Base-by-base conservation (phyloP, 37 sponge, comb jelly and placozoan species). In the Lycopodina hypogea region DNA sequence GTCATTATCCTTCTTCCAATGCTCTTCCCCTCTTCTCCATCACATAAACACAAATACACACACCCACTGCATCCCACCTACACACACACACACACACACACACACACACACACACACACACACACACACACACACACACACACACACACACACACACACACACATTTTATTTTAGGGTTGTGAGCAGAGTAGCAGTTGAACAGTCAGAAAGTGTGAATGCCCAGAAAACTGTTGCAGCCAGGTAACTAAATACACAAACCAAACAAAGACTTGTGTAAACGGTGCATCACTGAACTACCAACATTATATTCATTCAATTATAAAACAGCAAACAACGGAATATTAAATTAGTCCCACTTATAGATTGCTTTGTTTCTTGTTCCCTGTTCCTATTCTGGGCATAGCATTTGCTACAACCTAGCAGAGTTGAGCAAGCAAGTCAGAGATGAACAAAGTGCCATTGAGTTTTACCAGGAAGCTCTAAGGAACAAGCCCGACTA, bases 401-500 rank as follows among this genome's bases (percentile, higher is more conserved):
- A 4, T 53, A 79, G 77, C 18, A 68, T 90, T 24, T 69, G 67
- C 38, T 84, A 37, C 76, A 68, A 90, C 24, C 29, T 95, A 34
- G 96, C 93, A 12, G 87, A 86, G 41, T 87, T 80, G 77, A 65
- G 22, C 35, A 51, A 65, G 19, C 65, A 80, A 28, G 81, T 67
- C 17, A 58, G 56, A 51, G 78, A 95, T 65, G 76, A 37, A 39
- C 81, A 79, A 1, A 62, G 71, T 38, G 93, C 85, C 24, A 72
- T 87, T 23, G 51, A 69, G 56, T 86, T 83, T 18, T 96, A 87
- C 56, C 78, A 79, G 39, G 93, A 96, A 36, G 90, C 96, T 56
- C 73, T 96, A 19, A 29, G 45, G 15, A 83, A 86, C 42, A 67
- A 86, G 56, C 84, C 84, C 29, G 53, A 39, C 61, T 65, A 81